A percentile compares a stretch with the other conserved stretches of the same genome.
Conservation (phyloP, 35 echinoderm and acorn worm genomes). For the Amphiura filiformis region DNA sequence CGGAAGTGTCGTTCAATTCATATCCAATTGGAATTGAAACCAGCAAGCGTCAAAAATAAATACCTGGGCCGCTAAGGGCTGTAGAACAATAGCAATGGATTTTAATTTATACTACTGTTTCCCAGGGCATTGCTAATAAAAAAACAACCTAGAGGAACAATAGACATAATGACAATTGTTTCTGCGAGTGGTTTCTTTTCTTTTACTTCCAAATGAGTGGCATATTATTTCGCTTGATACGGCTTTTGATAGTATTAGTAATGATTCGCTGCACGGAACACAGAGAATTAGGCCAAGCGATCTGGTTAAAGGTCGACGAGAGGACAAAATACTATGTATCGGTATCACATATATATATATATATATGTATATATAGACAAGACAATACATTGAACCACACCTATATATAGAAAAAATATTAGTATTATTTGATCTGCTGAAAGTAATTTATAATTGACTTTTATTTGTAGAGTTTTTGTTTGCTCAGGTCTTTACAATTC, state of each 20-base stretch:
- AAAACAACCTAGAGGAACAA: background rate
- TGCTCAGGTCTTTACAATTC: too few species aligned
- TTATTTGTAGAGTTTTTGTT: background rate
- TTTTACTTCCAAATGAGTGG: background rate
- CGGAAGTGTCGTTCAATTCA: constrained; percentile 6
- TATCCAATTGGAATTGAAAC: background rate
- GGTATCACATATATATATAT: background rate
- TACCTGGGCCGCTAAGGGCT: background rate
- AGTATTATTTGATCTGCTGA: background rate
- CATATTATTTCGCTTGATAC: background rate
- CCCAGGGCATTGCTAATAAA: background rate
- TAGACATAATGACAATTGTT: background rate
- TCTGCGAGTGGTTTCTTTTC: background rate
- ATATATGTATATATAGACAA: background rate
- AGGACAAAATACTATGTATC: background rate
- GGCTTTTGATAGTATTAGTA: background rate
- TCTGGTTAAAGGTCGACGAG: background rate
- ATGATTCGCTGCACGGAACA: background rate
- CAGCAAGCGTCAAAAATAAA: background rate
- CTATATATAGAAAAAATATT: background rate
- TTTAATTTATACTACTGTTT: background rate
- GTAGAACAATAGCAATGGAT: background rate
- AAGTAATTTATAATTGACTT: background rate
- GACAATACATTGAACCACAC: background rate
- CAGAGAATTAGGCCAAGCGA: background rate